phyloP scores from a whole-genome alignment of 2,888 invertebrate genomes.

The Merodon equestris region DNA sequence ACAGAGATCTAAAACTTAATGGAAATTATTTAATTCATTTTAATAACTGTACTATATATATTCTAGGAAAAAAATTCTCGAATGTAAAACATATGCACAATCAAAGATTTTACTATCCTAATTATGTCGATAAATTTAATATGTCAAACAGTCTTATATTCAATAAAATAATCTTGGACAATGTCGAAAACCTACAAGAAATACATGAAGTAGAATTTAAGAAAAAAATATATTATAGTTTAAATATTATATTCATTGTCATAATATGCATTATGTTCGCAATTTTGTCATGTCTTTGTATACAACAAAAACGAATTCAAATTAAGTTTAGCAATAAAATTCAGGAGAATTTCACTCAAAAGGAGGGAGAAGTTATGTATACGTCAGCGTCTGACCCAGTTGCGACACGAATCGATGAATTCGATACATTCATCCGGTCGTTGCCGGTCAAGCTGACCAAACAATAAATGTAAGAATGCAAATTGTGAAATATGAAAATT shows the following conservation, averaged over 20 bases:
- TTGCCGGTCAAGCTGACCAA: too few species aligned
- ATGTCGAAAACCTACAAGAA: too few species aligned
- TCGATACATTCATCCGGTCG: too few species aligned
- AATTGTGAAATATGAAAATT: too few species aligned
- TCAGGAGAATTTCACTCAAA: conserved; percentile 1
- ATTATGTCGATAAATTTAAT: conserved; percentile 5
- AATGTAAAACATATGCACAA: conserved; percentile 25
- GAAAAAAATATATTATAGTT: not conserved
- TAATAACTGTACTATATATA: conserved; percentile 3
- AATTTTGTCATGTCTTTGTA: conserved; percentile 2
- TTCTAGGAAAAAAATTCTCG: conserved; percentile 7
- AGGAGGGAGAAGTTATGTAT: conserved; percentile 5
- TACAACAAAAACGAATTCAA: conserved; percentile 1
- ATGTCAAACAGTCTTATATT: not conserved
- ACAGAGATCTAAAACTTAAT: conserved; percentile 8
- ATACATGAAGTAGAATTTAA: too few species aligned
- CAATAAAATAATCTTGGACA: not conserved
- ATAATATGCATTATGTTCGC: not conserved
- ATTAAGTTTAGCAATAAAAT: not conserved
- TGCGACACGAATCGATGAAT: too few species aligned
- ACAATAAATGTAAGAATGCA: too few species aligned
- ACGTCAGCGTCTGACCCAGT: not conserved
- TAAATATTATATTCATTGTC: not conserved
- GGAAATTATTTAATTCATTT: conserved; percentile 17
- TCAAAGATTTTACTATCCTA: conserved; percentile 16